phyloP scores from a whole-genome alignment of 2,797 vertebrate species.

The Aselliscus stoliczkanus region DNA sequence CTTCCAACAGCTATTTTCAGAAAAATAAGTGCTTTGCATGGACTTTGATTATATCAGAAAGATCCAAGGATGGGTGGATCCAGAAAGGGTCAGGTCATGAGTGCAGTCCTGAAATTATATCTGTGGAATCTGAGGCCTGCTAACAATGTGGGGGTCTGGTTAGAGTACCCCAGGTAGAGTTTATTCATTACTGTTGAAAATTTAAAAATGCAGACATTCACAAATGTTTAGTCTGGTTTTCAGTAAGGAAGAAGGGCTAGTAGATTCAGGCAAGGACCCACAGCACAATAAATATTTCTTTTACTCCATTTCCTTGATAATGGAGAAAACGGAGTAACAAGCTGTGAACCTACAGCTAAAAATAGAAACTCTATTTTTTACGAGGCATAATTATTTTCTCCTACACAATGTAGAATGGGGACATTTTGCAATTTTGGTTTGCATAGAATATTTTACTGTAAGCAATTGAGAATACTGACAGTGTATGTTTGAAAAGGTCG shows the following conservation, averaged over 20 bases:
- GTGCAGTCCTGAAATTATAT: constrained; percentile 35
- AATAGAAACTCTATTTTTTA: not conserved
- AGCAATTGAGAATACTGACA: not conserved
- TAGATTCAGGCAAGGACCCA: constrained; percentile 69
- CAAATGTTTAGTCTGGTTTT: constrained; percentile 77
- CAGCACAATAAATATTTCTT: constrained; percentile 70
- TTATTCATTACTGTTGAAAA: constrained; percentile 68
- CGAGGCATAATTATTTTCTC: not conserved
- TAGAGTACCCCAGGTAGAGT: constrained; percentile 67
- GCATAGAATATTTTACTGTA: constrained; percentile 4
- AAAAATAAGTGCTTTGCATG: constrained; percentile 66
- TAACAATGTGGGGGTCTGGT: constrained; percentile 65
- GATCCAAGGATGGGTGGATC: constrained; percentile 66
- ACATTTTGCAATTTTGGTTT: constrained; percentile 16
- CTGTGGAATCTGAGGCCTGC: constrained; percentile 60
- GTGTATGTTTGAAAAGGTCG: not conserved
- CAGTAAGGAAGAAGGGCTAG: constrained; percentile 68
- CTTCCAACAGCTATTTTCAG: constrained; percentile 78
- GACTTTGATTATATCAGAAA: constrained; percentile 68
- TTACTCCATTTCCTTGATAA: constrained; percentile 62
- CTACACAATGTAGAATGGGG: not conserved
- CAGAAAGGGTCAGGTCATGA: constrained; percentile 67
- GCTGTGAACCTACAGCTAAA: not conserved
- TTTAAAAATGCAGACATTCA: constrained; percentile 67
- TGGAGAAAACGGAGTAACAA: not conserved